These are phyloP conservation scores for Notiomystis cincta DNA, from an alignment of 2,113 vertebrate genomes.

Conservation along the genomic window DNA sequence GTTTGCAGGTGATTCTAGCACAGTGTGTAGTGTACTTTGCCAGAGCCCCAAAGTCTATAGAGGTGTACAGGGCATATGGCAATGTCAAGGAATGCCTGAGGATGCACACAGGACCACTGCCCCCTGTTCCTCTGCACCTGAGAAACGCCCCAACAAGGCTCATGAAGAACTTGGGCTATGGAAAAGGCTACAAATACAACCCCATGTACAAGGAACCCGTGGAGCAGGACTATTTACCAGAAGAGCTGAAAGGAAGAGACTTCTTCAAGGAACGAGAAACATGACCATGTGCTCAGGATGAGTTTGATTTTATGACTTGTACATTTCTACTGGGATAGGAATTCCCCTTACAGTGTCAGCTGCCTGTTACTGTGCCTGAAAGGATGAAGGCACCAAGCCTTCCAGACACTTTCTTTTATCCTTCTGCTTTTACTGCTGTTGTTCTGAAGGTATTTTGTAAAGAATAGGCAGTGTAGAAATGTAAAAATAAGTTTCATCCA, in stretches of 20 bases:
- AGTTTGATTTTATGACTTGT: not conserved
- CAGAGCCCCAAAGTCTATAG: constrained; percentile 89
- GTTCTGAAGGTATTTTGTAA: not conserved
- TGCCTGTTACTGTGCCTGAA: accelerated
- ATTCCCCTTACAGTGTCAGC: not conserved
- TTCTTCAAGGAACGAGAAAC: constrained; percentile 76
- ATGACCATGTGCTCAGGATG: accelerated
- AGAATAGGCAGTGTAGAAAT: not conserved
- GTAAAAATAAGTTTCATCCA: not conserved
- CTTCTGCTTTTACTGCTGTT: not conserved
- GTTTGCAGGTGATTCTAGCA: constrained; percentile 88
- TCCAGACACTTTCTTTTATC: not conserved
- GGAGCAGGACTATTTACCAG: constrained; percentile 88
- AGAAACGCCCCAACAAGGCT: constrained; percentile 90
- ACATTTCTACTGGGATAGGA: not conserved
- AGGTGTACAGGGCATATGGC: constrained; percentile 85
- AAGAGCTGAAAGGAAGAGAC: constrained; percentile 78
- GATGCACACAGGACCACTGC: constrained; percentile 87
- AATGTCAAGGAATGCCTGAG: constrained; percentile 88
- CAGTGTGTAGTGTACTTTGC: constrained; percentile 92
- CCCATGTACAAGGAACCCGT: constrained; percentile 80
- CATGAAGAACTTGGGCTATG: constrained; percentile 91
- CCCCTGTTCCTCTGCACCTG: constrained; percentile 89
- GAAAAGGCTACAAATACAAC: constrained; percentile 92
- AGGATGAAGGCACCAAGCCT: not conserved